Percentiles rank a stretch among this genome's conserved stretches.
Conservation (phyloP, 2,888 invertebrate genomes). For the Amiota mariae region DNA sequence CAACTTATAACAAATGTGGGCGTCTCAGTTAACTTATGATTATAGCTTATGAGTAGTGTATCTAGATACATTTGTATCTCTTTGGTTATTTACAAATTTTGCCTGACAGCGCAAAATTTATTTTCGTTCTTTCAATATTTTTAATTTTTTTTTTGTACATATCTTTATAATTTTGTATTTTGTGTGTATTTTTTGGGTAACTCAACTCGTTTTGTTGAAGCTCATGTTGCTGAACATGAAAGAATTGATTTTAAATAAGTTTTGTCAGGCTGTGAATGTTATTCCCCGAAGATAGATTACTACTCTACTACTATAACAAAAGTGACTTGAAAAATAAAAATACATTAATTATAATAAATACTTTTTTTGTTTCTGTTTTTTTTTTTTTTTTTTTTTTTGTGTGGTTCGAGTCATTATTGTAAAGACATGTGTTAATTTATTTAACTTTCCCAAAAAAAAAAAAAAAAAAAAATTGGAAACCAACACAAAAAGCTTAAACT, state of each 20-base stretch:
- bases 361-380: constrained; percentile 32
- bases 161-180: too few relatives aligned
- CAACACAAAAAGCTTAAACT: constrained; percentile 10
- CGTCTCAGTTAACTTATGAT: constrained; percentile 12
- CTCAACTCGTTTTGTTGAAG: neutral
- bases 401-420: constrained; percentile 54
- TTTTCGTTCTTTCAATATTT: too few relatives aligned
- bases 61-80: neutral
- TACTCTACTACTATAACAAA: neutral
- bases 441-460: constrained; percentile 61
- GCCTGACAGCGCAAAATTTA: neutral
- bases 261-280: neutral
- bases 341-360: constrained; percentile 44
- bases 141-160: too few relatives aligned
- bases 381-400: constrained; percentile 12
- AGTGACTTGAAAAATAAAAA: constrained; percentile 12
- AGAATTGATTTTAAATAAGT: constrained; percentile 9
- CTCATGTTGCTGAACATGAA: neutral
- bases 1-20: neutral
- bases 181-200: too few relatives aligned
- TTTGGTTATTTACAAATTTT: neutral
- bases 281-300: constrained; percentile 6
- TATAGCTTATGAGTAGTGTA: neutral
- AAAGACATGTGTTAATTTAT: constrained; percentile 67
- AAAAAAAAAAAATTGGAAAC: constrained; percentile 2